Evolutionary conservation across 2,797 vertebrate species (phyloP), one percentile per base, ranked within the genome.

Genomic region (Mormyrops boulengeri): DNA sequence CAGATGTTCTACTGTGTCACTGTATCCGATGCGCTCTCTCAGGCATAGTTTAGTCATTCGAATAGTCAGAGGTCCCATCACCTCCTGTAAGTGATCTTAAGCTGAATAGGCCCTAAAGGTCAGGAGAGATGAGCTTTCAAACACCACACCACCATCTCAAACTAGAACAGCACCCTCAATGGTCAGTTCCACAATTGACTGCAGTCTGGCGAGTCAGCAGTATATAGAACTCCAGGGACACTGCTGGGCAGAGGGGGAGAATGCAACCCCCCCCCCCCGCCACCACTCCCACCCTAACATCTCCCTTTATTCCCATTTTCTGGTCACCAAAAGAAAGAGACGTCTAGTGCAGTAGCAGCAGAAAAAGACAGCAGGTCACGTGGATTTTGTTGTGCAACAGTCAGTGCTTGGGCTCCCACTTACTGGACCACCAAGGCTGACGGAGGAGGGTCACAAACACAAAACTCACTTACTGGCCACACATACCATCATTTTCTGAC

Each of bases 161-260:
- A 44, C 17, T 7, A n/a, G 17, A 80, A 80, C 6, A 44, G 73
- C 73, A n/a, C 38, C 50, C 12, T 14, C 50, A 11, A 90, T 90
- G 69, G 88, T 89, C 89, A 91, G 62, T 92, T 90, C 91, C 88
- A 92, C 90, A 92, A 92, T 53, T 77, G 91, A 92, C 90, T 49
- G 49, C 88, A 91, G 92, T 92, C 93, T 92, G 90, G 89, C 50
- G 91, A 94, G 94, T 95, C 95, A 96, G 92, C 93, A 95, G 95
- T 96, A 95, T 93, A 19, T 80, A 41, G 73, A 30, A 80, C 73
- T 44, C 38, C 73, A 19, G 38, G 73, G 73, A 80, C 91, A 96
- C 95, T 92, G 93, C 85, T 92, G 91, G 91, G 92, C 91, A 93
- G 92, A 94, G 93, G 93, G 92, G 91, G 93, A 94, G 88, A 93